Base-by-base conservation (phyloP, 2,888 invertebrate genomes). In the Adelphocoris suturalis region DNA sequence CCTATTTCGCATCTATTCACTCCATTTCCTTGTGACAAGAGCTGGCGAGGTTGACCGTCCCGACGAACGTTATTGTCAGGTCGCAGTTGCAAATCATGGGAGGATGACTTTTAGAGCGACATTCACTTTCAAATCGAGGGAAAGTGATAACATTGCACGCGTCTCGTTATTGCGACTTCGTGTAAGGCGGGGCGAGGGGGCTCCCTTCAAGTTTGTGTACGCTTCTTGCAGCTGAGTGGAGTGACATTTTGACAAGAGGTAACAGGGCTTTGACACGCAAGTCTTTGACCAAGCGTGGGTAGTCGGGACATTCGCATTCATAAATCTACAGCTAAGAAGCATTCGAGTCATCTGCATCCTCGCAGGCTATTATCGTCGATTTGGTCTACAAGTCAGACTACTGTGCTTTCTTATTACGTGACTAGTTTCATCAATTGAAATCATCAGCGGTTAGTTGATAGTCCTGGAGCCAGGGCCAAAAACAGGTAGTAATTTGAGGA, bases 81-180 rank as follows among this genome's bases (percentile, higher is more conserved):
- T 23, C 23, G 68, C 68, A 23, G 23, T 68, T 68, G 68, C 68
- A 68, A 68, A 23, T 68, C 68, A 68, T 23, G 68, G 68, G 9
- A 68, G 68, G 68, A 23, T 68, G 68, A 68, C 68, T 68, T 68
- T 68, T 68, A 68, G 68, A 23, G 68, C 68, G 19, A 19, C 68
- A 68, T 68, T 68, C 68, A 68, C 68, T 68, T 68, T 68, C 68
- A 68, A 68, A 68, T 68, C 12, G 23, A 19, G 68, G 68, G 68
- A 68, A 68, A 68, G 68, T 68, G 68, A 68, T 68, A 68, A 68
- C 68, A 68, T 68, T 68, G 68, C 68, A 68, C 68, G 68, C 68
- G 68, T 23, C 68, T 68, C 68, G 68, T 68, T 68, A 68, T 68
- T 68, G 23, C 68, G 23, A 68, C 23, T 68, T 23, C 68, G 68